Evolutionary conservation across 2,888 invertebrate genomes (phyloP), one percentile per base, ranked within the genome.

Genomic region (Erannis defoliaria): DNA sequence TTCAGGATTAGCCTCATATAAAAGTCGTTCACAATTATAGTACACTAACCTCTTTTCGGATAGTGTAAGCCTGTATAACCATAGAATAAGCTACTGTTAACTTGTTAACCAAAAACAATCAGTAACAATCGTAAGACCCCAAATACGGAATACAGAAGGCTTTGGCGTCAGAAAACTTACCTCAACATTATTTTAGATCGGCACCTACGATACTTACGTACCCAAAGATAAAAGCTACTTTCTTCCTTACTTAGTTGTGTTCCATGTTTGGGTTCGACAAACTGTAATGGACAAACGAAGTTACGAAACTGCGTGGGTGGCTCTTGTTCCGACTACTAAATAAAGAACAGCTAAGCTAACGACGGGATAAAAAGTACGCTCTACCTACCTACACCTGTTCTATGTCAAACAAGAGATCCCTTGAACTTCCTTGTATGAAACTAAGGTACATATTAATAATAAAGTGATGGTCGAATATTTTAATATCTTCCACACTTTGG

Each of bases 231-330:
- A 49, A 48, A 56, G 38, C 29, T 23, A 50, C 10, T 38, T 37
- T 46, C 35, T 16, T 37, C 33, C 43, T 43, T 21, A n/a, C 40
- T 50, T 42, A 43, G 45, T 51, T 46, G 45, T 43, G 45, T 35
- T 57, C 33, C 37, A 53, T 71, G 64, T 74, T 73, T 71, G 77
- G 74, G 76, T 75, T 75, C 80, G 76, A 80, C 74, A 80, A 77
- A 80, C 80, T 73, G 71, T 77, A 76, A 78, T 76, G 72, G 72
- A 55, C 73, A 71, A 78, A 78, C 71, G 73, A 73, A 72, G 73
- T 81, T 77, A 74, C 76, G 71, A 71, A 73, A 76, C 66, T 55
- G 73, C 73, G 82, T 82, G 74, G 82, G 81, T 71, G 75, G 74
- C 66, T 55, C 68, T 70, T 64, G 57, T 64, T 65, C 67, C 54